These are phyloP conservation scores for Drosophila anomalipes DNA, from an alignment of 2,888 invertebrate genomes.

Conservation along the genomic window DNA sequence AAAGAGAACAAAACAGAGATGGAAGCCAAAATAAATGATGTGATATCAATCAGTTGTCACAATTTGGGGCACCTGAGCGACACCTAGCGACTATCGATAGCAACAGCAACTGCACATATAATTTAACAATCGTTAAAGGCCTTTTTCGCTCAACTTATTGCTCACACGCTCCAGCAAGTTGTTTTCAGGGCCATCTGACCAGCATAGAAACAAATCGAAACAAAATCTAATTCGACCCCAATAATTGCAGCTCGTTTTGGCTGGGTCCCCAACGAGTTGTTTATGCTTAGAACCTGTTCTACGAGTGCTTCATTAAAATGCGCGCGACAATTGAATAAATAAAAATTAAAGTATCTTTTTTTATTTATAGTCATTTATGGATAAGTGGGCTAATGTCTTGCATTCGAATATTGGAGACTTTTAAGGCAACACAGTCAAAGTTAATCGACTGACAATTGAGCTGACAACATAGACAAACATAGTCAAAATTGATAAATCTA, in stretches of 20 bases:
- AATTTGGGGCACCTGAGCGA: constrained; percentile 1
- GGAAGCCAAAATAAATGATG: neutral
- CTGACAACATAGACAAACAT: constrained; percentile 12
- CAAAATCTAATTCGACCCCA: constrained; percentile 55
- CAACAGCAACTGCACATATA: neutral
- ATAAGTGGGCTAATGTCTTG: constrained; percentile 65
- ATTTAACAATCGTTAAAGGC: constrained; percentile 2
- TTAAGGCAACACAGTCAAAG: constrained; percentile 27
- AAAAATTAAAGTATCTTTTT: constrained; percentile 46
- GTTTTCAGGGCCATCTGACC: constrained; percentile 51
- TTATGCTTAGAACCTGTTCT: constrained; percentile 61
- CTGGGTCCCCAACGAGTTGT: constrained; percentile 23
- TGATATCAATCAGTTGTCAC: neutral
- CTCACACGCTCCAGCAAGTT: constrained; percentile 30
- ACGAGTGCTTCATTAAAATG: constrained; percentile 38
- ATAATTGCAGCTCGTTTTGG: constrained; percentile 56
- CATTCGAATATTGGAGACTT: constrained; percentile 42
- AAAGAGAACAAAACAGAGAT: neutral
- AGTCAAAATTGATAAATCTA: constrained; percentile 3
- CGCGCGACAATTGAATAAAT: constrained; percentile 42
- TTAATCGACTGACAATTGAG: constrained; percentile 7
- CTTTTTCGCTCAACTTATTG: constrained; percentile 1
- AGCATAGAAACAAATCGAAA: constrained; percentile 8
- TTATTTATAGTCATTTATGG: constrained; percentile 55
- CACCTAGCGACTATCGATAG: constrained; percentile 2